Evolutionary conservation across 1,140 invertebrate species (phyloP).

Genomic region (Schlechtendalia chinensis): DNA sequence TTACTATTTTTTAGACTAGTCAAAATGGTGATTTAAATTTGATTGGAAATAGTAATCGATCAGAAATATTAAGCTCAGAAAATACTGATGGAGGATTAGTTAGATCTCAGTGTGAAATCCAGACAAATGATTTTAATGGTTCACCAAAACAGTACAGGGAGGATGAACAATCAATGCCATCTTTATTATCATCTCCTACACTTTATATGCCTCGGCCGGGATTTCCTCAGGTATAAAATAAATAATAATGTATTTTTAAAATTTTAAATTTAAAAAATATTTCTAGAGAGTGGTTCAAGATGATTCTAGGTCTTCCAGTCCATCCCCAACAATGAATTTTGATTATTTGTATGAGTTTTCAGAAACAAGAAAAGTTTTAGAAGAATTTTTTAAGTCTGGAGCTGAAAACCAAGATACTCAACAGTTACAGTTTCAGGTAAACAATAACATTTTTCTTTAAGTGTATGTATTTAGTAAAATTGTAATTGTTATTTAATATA

Average conservation of each 20-base stretch:
- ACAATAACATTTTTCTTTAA: conserved; percentile 32
- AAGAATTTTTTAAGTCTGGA: conserved; percentile 85
- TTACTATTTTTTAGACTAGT: conserved; percentile 27
- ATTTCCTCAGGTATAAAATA: conserved; percentile 63
- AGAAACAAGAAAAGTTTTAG: conserved; percentile 83
- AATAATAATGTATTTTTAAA: background rate
- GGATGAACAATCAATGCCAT: conserved; percentile 58
- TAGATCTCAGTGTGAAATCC: conserved; percentile 35
- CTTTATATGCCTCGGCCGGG: conserved; percentile 69
- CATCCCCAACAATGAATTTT: conserved; percentile 62
- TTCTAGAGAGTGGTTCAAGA: conserved; percentile 54
- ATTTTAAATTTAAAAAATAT: conserved; percentile 27
- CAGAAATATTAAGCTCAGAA: conserved; percentile 41
- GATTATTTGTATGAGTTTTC: conserved; percentile 88
- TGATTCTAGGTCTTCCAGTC: conserved; percentile 57
- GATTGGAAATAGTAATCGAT: conserved; percentile 31
- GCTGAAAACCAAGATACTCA: conserved; percentile 58
- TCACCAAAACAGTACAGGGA: conserved; percentile 77
- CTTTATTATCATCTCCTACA: conserved; percentile 64
- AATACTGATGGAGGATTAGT: conserved; percentile 43
- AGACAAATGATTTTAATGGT: conserved; percentile 33
- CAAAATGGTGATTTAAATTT: conserved; percentile 46
- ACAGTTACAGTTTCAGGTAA: conserved; percentile 60
- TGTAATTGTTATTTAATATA: background rate
- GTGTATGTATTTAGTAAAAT: background rate